A percentile compares a stretch with the other conserved stretches of the same genome.
phyloP scores from a whole-genome alignment of 2,888 invertebrate genomes.

The Rhaphigaster nebulosa region DNA sequence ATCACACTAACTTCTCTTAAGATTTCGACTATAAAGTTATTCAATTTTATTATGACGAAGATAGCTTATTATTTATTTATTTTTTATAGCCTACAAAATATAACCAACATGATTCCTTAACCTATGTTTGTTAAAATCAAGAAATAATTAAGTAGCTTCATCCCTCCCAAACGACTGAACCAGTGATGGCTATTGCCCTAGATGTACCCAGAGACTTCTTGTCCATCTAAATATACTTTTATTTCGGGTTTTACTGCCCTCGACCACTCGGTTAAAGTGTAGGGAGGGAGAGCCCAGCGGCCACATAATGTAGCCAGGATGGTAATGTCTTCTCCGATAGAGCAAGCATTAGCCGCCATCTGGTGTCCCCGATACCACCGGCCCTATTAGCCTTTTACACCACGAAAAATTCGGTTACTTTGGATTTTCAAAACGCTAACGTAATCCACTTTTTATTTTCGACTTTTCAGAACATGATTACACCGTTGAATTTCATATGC shows the following conservation, averaged over 20 bases:
- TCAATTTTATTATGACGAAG: no score
- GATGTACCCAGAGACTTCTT: not conserved
- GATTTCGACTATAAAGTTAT: no score
- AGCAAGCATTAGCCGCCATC: slow-evolving; percentile 45
- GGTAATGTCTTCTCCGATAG: slow-evolving; percentile 56
- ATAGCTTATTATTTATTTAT: no score
- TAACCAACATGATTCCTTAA: no score
- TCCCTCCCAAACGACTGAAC: not conserved
- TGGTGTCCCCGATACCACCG: not conserved
- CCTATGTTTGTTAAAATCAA: not conserved
- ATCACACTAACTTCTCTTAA: no score
- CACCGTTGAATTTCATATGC: no score
- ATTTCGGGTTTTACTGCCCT: not conserved
- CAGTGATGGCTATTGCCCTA: not conserved
- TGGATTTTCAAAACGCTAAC: not conserved
- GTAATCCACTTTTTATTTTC: not conserved
- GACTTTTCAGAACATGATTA: no score
- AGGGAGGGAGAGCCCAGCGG: not conserved
- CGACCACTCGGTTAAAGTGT: not conserved
- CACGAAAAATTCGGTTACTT: not conserved
- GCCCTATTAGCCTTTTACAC: not conserved
- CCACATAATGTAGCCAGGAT: slow-evolving; percentile 19
- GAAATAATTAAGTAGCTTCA: not conserved
- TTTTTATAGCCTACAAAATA: no score
- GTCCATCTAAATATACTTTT: slow-evolving; percentile 9